phyloP scores from a whole-genome alignment of 2,113 vertebrate species.

The Dinomys branickii region DNA sequence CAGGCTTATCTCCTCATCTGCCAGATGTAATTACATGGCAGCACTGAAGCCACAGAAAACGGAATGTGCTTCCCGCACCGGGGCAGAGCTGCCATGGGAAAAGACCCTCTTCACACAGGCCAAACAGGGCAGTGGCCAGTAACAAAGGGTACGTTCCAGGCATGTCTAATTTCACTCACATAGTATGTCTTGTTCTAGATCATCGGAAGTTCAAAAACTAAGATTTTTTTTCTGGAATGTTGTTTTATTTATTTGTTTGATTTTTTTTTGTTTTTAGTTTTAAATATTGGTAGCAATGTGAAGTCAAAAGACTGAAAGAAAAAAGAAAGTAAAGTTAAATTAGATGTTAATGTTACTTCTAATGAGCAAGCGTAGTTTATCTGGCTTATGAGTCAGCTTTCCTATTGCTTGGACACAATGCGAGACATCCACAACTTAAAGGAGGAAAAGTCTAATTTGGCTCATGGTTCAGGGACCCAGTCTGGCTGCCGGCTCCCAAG shows the following conservation, averaged over 20 bases:
- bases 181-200: neutral
- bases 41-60: neutral
- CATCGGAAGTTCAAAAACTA: neutral
- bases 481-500: neutral
- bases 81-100: neutral
- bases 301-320: neutral
- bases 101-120: neutral
- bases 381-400: neutral
- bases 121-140: neutral
- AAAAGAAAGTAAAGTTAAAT: neutral
- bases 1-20: neutral
- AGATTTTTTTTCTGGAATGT: neutral
- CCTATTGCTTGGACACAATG: neutral
- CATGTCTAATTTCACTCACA: neutral
- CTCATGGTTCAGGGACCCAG: neutral
- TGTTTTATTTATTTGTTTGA: neutral
- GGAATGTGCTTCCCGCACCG: neutral
- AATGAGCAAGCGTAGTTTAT: neutral
- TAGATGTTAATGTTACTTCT: conserved; percentile 40
- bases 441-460: neutral
- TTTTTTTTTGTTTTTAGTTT: neutral
- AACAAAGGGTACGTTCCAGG: neutral
- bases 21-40: neutral
- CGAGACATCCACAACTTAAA: neutral
- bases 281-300: neutral